Conservation (phyloP, 1,140 invertebrate genomes). For the Brachystomella parvula region DNA sequence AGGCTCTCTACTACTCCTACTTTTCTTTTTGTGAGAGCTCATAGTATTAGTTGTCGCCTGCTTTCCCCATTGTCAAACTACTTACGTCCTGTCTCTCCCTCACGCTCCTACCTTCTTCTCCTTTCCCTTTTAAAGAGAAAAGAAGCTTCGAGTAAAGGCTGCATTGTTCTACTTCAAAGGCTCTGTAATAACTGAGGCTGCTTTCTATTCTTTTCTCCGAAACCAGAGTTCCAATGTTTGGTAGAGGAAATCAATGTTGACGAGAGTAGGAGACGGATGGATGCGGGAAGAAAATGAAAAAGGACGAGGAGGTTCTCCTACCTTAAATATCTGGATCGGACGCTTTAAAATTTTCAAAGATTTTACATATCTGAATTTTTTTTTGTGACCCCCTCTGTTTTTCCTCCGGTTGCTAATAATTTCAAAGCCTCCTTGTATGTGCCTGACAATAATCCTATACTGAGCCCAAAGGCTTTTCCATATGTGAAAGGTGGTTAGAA, state of each 20-base stretch:
- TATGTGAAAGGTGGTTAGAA: no score
- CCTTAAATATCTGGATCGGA: slow-evolving; percentile 16
- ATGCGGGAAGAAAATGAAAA: slow-evolving; percentile 17
- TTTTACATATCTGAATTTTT: no score
- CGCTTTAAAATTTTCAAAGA: no score
- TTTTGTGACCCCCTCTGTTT: no score
- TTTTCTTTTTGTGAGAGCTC: background rate
- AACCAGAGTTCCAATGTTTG: slow-evolving; percentile 16
- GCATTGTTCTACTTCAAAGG: slow-evolving; percentile 24
- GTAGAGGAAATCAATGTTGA: slow-evolving; percentile 29
- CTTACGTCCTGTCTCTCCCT: background rate
- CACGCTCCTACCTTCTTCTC: background rate
- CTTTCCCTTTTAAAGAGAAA: background rate
- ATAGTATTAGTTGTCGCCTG: background rate
- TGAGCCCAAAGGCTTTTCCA: no score
- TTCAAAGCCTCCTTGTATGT: no score
- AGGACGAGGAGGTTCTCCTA: background rate
- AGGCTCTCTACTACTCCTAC: background rate
- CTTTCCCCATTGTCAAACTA: background rate
- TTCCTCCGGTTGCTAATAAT: no score
- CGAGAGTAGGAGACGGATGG: slow-evolving; percentile 25
- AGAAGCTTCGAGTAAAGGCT: background rate
- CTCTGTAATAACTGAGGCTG: slow-evolving; percentile 30
- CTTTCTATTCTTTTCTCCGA: slow-evolving; percentile 27
- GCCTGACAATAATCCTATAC: no score